Evolutionary conservation across 1,140 invertebrate genomes (phyloP).

Genomic region (Cydia pomonella): DNA sequence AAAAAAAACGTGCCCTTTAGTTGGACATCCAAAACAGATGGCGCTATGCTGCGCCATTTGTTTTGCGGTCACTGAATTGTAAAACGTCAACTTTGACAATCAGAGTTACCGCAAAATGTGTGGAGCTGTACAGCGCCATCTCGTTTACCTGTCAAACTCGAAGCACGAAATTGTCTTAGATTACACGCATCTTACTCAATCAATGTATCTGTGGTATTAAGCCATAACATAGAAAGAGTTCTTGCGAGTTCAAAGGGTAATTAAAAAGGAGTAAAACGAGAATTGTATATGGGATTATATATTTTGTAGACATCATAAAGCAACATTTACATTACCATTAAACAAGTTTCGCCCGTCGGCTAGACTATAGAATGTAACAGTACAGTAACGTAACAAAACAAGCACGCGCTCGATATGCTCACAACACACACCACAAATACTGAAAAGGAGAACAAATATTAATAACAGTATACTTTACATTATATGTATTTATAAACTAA

Average conservation of each 20-base stretch:
- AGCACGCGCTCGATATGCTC: constrained; percentile 51
- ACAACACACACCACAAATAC: constrained; percentile 74
- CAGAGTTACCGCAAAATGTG: too few relatives aligned
- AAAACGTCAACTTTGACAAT: too few relatives aligned
- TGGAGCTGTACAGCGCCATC: too few relatives aligned
- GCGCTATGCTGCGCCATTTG: too few relatives aligned
- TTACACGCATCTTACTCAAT: too few relatives aligned
- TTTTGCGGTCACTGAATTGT: too few relatives aligned
- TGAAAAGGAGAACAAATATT: constrained; percentile 77
- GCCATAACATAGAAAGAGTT: too few relatives aligned
- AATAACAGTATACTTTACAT: constrained; percentile 75
- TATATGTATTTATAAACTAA: constrained; percentile 75
- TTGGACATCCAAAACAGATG: too few relatives aligned
- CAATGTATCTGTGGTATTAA: too few relatives aligned
- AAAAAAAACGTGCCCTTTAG: too few relatives aligned
- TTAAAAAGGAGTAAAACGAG: constrained; percentile 60
- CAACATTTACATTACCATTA: constrained; percentile 80
- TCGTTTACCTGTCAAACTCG: too few relatives aligned
- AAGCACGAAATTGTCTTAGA: too few relatives aligned
- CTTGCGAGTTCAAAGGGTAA: neutral
- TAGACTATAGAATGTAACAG: constrained; percentile 80
- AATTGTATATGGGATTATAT: constrained; percentile 78
- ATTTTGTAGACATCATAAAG: constrained; percentile 81
- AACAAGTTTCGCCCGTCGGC: constrained; percentile 67
- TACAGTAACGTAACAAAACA: constrained; percentile 72